These are phyloP conservation scores for Rana temporaria DNA, from an alignment of 2,113 vertebrate genomes.

Conservation along the genomic window DNA sequence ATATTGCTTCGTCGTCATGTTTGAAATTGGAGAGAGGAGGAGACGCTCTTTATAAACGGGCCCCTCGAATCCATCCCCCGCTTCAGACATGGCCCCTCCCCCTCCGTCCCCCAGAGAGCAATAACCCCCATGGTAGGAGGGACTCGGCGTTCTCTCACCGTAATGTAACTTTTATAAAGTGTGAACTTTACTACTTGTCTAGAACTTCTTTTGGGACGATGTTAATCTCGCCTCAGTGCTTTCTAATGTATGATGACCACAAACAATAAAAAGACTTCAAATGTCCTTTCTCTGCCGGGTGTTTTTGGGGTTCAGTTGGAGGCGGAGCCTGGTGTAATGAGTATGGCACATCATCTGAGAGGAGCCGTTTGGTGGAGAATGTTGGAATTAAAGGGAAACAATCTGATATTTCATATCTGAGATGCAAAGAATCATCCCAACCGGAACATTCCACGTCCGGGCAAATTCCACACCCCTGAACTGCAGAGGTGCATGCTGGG, in stretches of 20 bases:
- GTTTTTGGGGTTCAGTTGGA: not conserved
- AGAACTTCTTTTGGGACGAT: constrained; percentile 29
- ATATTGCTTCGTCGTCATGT: too few species aligned
- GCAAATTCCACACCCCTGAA: too few species aligned
- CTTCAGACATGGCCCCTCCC: not conserved
- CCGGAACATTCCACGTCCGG: too few species aligned
- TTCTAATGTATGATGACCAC: constrained; percentile 78
- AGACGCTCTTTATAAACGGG: too few species aligned
- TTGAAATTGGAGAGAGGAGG: too few species aligned
- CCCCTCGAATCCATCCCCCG: too few species aligned
- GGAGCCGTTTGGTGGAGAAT: not conserved
- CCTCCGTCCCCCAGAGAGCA: not conserved
- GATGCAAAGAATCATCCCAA: too few species aligned
- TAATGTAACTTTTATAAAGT: constrained; percentile 58
- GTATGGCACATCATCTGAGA: not conserved
- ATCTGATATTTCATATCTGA: not conserved
- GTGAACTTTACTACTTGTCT: constrained; percentile 59
- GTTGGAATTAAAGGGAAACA: not conserved
- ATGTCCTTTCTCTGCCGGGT: not conserved
- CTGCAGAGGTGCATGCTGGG: too few species aligned
- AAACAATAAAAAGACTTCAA: constrained; percentile 70
- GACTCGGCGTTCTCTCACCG: not conserved
- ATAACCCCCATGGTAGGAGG: not conserved
- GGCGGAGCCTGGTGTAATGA: not conserved
- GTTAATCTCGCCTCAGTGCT: constrained; percentile 57